phyloP scores from a whole-genome alignment of 2,888 invertebrate species.

The Siphlonurus alternatus region DNA sequence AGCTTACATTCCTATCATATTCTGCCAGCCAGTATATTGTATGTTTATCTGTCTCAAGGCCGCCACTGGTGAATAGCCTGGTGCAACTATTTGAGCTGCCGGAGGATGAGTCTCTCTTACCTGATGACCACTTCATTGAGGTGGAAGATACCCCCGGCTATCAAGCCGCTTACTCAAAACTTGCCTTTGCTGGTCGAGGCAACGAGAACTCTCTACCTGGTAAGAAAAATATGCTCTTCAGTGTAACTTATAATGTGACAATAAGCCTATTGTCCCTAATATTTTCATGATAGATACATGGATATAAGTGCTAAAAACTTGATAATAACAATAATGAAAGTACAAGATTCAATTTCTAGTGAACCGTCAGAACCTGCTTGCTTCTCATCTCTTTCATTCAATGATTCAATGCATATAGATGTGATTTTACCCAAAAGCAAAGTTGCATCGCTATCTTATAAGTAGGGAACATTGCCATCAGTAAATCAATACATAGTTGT shows the following conservation, averaged over 20 bases:
- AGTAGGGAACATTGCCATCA: too few relatives aligned
- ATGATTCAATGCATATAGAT: too few relatives aligned
- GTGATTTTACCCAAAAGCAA: too few relatives aligned
- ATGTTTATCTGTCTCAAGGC: constrained; percentile 24
- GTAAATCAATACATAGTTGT: too few relatives aligned
- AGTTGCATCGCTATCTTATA: too few relatives aligned
- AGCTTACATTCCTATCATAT: too few relatives aligned
- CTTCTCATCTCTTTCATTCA: too few relatives aligned
- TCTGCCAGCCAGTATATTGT: too few relatives aligned
- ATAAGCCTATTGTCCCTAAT: too few relatives aligned
- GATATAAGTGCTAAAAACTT: background rate
- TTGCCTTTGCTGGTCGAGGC: constrained; percentile 65
- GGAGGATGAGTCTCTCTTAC: constrained; percentile 54
- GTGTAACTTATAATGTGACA: background rate
- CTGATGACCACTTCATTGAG: constrained; percentile 70
- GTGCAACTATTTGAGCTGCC: constrained; percentile 81
- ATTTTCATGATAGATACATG: background rate
- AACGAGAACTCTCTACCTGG: constrained; percentile 59
- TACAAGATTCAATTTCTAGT: too few relatives aligned
- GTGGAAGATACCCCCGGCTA: constrained; percentile 74
- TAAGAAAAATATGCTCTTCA: constrained; percentile 22
- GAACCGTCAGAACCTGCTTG: too few relatives aligned
- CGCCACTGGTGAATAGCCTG: constrained; percentile 43
- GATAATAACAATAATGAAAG: background rate
- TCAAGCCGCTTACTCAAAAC: constrained; percentile 73